Base-by-base conservation (phyloP, 1,140 invertebrate genomes). In the Triops cancriformis region DNA sequence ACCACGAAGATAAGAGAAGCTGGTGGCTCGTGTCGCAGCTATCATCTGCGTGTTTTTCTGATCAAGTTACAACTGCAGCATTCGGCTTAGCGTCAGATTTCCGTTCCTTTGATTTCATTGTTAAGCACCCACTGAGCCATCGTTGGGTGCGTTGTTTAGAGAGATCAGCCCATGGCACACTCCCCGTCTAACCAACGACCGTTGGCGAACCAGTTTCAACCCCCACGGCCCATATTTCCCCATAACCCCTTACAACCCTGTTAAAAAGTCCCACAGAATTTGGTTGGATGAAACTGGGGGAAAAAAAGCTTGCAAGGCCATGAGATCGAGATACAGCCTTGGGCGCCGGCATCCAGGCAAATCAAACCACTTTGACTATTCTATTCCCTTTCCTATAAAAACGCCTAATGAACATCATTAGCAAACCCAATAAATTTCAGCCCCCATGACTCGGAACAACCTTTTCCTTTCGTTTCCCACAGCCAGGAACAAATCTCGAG, bases 331-430 rank as follows among this genome's bases (percentile, higher is more conserved):
- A 64, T 64, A 23, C 14, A 64, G 51, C 51, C 51, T 23, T 5
- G 10, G 51, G 51, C 6, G 51, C 51, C 51, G 51, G 51, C 51
- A 64, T 37, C 31, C 14, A 64, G 2, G 51, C 51, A 64, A n/a
- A n/a, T 64, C 23, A n/a, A 23, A 23, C 18, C 23, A 23, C 51
- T 64, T 64, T 64, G 51, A 64, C 51, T 64, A 18, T 64, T 64
- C 51, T 64, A 64, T 64, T 23, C 51, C 51, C 6, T 14, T 64
- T 23, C 14, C 51, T 23, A n/a, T 64, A 23, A 23, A 64, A 64
- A 64, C 51, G 51, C 51, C 51, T 64, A 64, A 64, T 64, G 51
- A 64, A 64, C 51, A 23, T 64, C 51, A n/a, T 64, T 64, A 64
- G 23, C 51, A 64, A 64, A 64, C 18, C 23, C 51, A n/a, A 64